Base-by-base conservation (phyloP, 2,113 vertebrate genomes). In the Pterophyllum scalare region DNA sequence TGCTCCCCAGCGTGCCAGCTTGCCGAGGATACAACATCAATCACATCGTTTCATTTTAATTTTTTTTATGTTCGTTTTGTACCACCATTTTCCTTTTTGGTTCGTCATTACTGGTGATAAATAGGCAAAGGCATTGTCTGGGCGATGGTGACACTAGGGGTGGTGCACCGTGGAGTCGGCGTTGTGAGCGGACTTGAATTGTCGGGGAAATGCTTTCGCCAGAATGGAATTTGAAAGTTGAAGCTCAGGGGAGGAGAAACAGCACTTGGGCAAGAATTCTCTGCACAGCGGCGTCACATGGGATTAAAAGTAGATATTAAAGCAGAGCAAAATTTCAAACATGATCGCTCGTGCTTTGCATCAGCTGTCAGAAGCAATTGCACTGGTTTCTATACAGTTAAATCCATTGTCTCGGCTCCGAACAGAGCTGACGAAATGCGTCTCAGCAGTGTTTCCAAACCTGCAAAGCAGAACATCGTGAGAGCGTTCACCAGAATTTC, bases 61-160 rank as follows among this genome's bases (percentile, higher is more conserved):
- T 82, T 90, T 85, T 77, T 67, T 59, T 59, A 83, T 85, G 79
- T 85, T 90, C 89, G 70, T 88, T 92, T 91, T 88, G 84, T 87
- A 80, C 81, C 89, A 70, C 80, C 84, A 65, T 87, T 90, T 84
- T 87, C 77, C 75, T 77, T 90, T 91, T 80, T 75, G 77, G 88
- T 80, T 83, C 59, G 3, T 89, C 89, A 87, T 84, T 89, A 91
- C 77, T 57, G 56, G 24, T 92, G 91, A 93, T 89, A 72, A 93
- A 93, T 90, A 81, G 91, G 61, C 60, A 56, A 77, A 90, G 1
- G 59, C 77, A 80, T 87, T 75, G 81, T 88, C 84, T 87, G 82
- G 84, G 91, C 82, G 65, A 74, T 64, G 83, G 89, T 81, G 87
- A 64, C 83, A 86, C 89, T 86, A 86, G 82, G 52, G 49, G 1